Conservation (phyloP, 2,113 vertebrate species). For the Notiomystis cincta region DNA sequence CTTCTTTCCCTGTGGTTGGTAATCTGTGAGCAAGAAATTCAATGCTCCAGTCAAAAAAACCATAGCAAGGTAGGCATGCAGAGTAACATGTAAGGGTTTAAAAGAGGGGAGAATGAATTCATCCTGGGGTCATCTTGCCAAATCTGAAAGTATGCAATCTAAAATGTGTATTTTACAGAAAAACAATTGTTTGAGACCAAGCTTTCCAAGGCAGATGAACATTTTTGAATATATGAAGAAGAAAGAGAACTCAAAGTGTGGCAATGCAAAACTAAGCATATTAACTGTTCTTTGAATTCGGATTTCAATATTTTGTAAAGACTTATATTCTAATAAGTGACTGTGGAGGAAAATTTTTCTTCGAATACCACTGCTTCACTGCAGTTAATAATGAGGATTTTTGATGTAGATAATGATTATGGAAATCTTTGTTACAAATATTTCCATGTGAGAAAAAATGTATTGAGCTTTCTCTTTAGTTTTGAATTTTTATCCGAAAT, state of each 20-base stretch:
- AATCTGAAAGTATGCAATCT: background rate
- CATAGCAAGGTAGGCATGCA: background rate
- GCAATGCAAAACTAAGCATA: background rate
- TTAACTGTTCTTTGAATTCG: background rate
- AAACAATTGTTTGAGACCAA: background rate
- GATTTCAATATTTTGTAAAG: background rate
- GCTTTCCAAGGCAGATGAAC: background rate
- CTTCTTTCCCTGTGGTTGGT: background rate
- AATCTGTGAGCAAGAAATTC: background rate
- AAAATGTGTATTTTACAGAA: background rate
- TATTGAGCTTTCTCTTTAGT: background rate
- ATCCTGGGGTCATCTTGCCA: background rate
- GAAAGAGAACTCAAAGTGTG: background rate
- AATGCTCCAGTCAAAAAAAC: background rate
- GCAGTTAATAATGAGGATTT: background rate
- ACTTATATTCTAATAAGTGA: background rate
- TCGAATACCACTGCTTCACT: background rate
- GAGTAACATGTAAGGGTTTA: background rate
- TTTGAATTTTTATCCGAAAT: background rate
- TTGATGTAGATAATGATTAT: background rate
- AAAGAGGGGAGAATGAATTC: background rate
- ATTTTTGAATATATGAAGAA: background rate
- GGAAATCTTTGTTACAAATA: background rate
- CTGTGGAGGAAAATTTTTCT: background rate
- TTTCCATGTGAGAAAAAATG: background rate